A percentile compares a stretch with the other conserved stretches of the same genome.
Conservation (phyloP, 2,113 vertebrate species). For the Pelmatolapia mariae region DNA sequence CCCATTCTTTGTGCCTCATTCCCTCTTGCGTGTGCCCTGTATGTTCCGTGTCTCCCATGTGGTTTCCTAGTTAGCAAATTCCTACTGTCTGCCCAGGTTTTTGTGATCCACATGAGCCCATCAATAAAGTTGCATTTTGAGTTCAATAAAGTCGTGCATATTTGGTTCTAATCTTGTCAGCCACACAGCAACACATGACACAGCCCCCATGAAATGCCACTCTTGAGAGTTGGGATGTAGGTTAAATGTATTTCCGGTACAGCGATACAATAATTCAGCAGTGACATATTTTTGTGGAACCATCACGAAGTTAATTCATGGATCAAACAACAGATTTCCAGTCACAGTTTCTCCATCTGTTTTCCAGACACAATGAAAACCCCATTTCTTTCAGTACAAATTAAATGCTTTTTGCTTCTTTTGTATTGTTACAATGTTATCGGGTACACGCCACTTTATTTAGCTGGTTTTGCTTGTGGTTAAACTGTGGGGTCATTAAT, state of each 20-base stretch:
- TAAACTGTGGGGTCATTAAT: neutral
- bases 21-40: neutral
- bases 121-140: neutral
- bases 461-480: neutral
- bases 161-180: neutral
- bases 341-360: neutral
- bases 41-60: neutral
- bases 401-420: neutral
- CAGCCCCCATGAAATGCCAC: neutral
- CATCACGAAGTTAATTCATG: neutral
- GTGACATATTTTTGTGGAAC: neutral
- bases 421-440: neutral
- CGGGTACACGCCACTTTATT: neutral
- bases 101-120: neutral
- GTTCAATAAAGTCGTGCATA: accelerated
- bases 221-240: neutral
- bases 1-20: accelerated
- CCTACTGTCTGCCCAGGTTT: neutral
- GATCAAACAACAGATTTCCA: neutral
- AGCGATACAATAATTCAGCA: neutral
- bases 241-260: neutral
- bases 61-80: neutral
- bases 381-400: neutral
- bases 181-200: neutral
- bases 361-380: neutral